phyloP scores from a whole-genome alignment of 2,888 invertebrate species.

The Chrysopilus asiliformis region DNA sequence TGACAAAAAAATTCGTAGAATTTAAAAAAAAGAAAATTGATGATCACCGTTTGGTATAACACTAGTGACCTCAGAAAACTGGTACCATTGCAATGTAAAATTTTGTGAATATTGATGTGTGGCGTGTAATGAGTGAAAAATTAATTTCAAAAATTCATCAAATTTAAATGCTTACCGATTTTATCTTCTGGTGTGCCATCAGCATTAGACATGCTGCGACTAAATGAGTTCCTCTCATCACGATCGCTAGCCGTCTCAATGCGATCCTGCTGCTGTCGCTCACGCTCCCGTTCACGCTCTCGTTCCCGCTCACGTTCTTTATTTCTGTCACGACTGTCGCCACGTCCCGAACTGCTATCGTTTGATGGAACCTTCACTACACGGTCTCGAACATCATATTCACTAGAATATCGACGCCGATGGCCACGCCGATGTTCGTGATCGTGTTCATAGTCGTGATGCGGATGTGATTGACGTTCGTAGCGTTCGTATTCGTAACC shows the following conservation, averaged over 20 bases:
- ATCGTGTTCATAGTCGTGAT: conserved; percentile 27
- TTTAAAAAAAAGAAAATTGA: too few relatives aligned
- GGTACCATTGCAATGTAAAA: conserved; percentile 5
- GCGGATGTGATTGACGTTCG: conserved; percentile 21
- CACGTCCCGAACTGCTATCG: conserved; percentile 17
- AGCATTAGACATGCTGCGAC: conserved; percentile 67
- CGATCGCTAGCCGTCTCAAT: conserved; percentile 27
- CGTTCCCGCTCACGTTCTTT: conserved; percentile 13
- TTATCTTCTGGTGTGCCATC: conserved; percentile 76
- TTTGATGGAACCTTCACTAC: conserved; percentile 21
- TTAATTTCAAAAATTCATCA: too few relatives aligned
- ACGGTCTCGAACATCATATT: conserved; percentile 38
- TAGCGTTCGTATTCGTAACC: conserved; percentile 22
- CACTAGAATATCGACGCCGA: conserved; percentile 38
- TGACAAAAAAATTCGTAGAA: too few relatives aligned
- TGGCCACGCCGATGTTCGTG: background rate
- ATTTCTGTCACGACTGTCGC: conserved; percentile 16
- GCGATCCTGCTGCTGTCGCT: conserved; percentile 29
- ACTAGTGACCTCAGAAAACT: too few relatives aligned
- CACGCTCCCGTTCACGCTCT: conserved; percentile 17
- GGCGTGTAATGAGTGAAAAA: too few relatives aligned
- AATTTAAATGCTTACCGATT: conserved; percentile 44
- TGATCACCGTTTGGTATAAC: too few relatives aligned
- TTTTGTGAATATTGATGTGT: too few relatives aligned
- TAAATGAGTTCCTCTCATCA: conserved; percentile 41